A percentile compares a stretch with the other conserved stretches of the same genome.
Evolutionary conservation across 2,113 vertebrate species (phyloP).

Genomic region (Scytalopus superciliaris): DNA sequence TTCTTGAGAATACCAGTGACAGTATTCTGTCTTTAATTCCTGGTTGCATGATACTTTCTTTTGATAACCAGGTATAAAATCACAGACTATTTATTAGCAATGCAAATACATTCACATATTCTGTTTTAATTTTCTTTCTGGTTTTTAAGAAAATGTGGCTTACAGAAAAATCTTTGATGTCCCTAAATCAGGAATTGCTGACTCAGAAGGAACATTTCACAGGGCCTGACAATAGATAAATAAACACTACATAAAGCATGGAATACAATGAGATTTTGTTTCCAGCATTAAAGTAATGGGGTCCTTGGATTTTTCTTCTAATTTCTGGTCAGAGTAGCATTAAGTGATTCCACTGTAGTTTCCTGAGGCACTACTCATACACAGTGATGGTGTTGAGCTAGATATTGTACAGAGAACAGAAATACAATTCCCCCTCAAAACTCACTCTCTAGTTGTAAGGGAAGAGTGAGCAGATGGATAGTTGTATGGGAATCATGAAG

Average conservation of each 20-base stretch:
- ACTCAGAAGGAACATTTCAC: not conserved
- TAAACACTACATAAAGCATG: not conserved
- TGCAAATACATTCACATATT: not conserved
- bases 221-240: not conserved
- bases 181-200: not conserved
- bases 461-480: not conserved
- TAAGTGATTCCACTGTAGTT: not conserved
- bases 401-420: not conserved
- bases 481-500: rapidly evolving
- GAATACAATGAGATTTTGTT: not conserved
- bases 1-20: not conserved
- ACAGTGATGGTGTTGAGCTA: not conserved
- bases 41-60: slow-evolving; percentile 13
- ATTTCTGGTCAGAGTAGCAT: not conserved
- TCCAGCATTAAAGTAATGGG: not conserved
- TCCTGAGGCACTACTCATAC: not conserved
- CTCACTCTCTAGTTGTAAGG: not conserved
- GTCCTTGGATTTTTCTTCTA: not conserved
- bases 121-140: not conserved
- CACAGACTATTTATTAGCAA: not conserved
- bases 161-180: slow-evolving; percentile 34
- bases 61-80: slow-evolving; percentile 25
- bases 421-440: not conserved
- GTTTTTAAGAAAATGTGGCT: not conserved
- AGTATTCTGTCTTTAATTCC: not conserved